phyloP scores from a whole-genome alignment of 2,888 invertebrate genomes.

The Embidobia sp. region DNA sequence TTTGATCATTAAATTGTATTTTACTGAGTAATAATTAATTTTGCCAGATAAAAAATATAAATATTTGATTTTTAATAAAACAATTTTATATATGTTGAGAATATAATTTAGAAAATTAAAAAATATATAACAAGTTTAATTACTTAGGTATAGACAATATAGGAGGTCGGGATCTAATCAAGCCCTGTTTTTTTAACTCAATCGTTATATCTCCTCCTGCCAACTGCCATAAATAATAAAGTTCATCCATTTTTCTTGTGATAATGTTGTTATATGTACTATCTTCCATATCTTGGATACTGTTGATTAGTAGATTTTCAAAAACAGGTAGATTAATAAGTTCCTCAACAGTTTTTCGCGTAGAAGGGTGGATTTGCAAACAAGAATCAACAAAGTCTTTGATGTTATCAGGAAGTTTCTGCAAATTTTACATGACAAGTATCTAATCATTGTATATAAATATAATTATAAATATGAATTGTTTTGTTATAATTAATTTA shows the following conservation, averaged over 20 bases:
- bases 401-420: slow-evolving; percentile 85
- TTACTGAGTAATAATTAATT: too few relatives aligned
- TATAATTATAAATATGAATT: too few relatives aligned
- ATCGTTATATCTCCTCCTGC: slow-evolving; percentile 97
- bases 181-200: slow-evolving; percentile 94
- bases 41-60: too few relatives aligned
- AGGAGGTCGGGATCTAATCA: slow-evolving; percentile 93
- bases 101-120: too few relatives aligned
- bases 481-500: too few relatives aligned
- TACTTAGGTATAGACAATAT: slow-evolving; percentile 90
- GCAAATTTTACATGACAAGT: not conserved
- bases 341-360: slow-evolving; percentile 85
- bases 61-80: too few relatives aligned
- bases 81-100: not conserved
- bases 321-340: slow-evolving; percentile 84
- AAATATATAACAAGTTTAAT: too few relatives aligned
- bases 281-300: slow-evolving; percentile 74
- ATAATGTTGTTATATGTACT: slow-evolving; percentile 81
- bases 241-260: slow-evolving; percentile 86
- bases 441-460: too few relatives aligned
- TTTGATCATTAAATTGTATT: too few relatives aligned
- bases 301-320: slow-evolving; percentile 76
- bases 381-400: slow-evolving; percentile 87
- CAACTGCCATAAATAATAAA: slow-evolving; percentile 97
- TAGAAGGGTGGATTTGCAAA: slow-evolving; percentile 86